phyloP scores from a whole-genome alignment of 2,113 vertebrate species.

The Strigops habroptila region DNA sequence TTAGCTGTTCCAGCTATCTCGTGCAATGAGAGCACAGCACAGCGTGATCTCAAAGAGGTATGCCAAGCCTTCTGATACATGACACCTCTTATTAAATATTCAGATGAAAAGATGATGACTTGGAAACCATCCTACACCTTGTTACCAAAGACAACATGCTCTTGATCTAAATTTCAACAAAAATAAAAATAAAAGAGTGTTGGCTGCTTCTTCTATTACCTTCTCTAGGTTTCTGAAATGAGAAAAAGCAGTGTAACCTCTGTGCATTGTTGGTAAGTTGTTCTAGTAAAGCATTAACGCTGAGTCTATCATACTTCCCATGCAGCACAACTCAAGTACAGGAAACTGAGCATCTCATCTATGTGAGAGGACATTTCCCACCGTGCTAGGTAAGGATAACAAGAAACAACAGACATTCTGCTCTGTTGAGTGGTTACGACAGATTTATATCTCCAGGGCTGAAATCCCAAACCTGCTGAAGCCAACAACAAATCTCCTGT shows the following conservation, averaged over 20 bases:
- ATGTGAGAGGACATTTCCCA: not conserved
- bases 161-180: not conserved
- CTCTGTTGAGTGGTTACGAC: not conserved
- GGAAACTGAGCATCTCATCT: not conserved
- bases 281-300: not conserved
- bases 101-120: not conserved
- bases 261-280: not conserved
- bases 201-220: not conserved
- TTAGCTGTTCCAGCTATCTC: not conserved
- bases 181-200: not conserved
- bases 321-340: not conserved
- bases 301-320: not conserved
- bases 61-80: not conserved
- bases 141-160: not conserved
- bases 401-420: not conserved
- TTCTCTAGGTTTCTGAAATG: not conserved
- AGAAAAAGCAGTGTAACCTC: not conserved
- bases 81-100: constrained; percentile 2
- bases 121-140: not conserved
- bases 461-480: not conserved
- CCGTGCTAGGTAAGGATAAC: not conserved
- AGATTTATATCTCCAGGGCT: not conserved
- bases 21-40: not conserved
- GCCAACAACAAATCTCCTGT: not conserved
- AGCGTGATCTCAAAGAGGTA: not conserved